Evolutionary conservation across 2,797 vertebrate species (phyloP).

Genomic region (Pseudochaenichthys georgianus): DNA sequence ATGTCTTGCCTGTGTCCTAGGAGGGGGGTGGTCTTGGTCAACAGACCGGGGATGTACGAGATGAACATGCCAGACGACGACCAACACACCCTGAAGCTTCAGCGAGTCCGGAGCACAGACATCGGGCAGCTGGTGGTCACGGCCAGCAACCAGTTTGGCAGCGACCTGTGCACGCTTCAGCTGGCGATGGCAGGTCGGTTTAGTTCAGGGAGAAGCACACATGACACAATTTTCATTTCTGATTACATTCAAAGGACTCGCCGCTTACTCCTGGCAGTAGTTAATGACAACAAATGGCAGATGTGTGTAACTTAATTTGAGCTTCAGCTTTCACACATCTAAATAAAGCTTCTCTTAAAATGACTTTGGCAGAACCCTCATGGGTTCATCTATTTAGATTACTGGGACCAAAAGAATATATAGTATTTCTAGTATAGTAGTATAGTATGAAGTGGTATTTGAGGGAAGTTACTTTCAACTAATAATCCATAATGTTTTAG

Average conservation of each 20-base stretch:
- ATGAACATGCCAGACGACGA: constrained; percentile 93
- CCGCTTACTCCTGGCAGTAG: constrained; percentile 17
- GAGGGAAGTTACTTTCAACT: not conserved
- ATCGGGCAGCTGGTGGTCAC: constrained; percentile 88
- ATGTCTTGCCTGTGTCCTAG: constrained; percentile 64
- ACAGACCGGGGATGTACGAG: constrained; percentile 84
- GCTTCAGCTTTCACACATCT: not conserved
- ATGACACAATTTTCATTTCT: constrained; percentile 33
- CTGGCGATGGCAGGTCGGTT: constrained; percentile 89
- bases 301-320: constrained; percentile 8
- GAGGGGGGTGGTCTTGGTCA: constrained; percentile 84
- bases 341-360: constrained; percentile 13
- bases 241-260: constrained; percentile 32
- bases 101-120: constrained; percentile 82
- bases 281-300: not conserved
- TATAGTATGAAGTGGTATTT: not conserved
- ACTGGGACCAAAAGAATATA: not conserved
- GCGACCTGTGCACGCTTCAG: constrained; percentile 87
- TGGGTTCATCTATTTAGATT: not conserved
- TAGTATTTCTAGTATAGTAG: too few relatives aligned
- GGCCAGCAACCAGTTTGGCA: constrained; percentile 92
- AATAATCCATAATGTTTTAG: not conserved
- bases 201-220: not conserved
- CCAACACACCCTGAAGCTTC: constrained; percentile 90
- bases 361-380: not conserved